Percentiles rank a stretch among this genome's conserved stretches.
Evolutionary conservation across 2,113 vertebrate species (phyloP).

Genomic region (Illadopsis cleaveri): DNA sequence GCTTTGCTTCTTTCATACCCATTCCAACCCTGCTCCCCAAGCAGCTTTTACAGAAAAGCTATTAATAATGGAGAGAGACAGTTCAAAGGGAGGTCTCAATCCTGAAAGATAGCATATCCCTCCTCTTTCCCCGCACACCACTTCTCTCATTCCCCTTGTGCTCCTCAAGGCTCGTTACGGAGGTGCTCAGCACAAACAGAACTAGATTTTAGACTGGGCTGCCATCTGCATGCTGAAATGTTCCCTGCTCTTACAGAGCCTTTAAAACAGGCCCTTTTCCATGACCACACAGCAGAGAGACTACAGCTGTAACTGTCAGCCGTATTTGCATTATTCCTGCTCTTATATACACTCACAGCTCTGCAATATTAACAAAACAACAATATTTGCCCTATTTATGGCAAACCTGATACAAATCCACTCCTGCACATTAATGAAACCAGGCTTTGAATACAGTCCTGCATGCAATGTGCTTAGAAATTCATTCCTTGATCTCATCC

Average conservation of each 20-base stretch:
- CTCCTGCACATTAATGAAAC: not conserved
- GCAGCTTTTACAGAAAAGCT: slow-evolving; percentile 44
- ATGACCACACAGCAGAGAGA: not conserved
- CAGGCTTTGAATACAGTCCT: not conserved
- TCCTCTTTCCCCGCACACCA: not conserved
- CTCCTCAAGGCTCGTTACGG: not conserved
- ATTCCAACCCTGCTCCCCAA: not conserved
- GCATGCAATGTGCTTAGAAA: not conserved
- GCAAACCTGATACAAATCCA: not conserved
- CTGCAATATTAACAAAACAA: not conserved
- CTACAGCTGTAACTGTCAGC: not conserved
- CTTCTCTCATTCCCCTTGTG: not conserved
- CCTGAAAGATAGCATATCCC: not conserved
- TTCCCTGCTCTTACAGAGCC: not conserved
- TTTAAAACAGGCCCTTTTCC: not conserved
- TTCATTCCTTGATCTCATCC: slow-evolving; percentile 1
- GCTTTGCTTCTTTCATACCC: slow-evolving; percentile 20
- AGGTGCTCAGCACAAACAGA: not conserved
- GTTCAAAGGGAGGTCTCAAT: slow-evolving; percentile 53
- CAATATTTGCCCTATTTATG: not conserved
- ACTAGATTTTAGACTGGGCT: slow-evolving; percentile 15
- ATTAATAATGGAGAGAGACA: slow-evolving; percentile 46
- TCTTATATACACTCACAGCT: not conserved
- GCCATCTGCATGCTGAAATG: slow-evolving; percentile 37
- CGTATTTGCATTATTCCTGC: not conserved